Evolutionary conservation across 2,888 invertebrate genomes (phyloP), one percentile per base, ranked within the genome.

Genomic region (Margaritifera margaritifera): DNA sequence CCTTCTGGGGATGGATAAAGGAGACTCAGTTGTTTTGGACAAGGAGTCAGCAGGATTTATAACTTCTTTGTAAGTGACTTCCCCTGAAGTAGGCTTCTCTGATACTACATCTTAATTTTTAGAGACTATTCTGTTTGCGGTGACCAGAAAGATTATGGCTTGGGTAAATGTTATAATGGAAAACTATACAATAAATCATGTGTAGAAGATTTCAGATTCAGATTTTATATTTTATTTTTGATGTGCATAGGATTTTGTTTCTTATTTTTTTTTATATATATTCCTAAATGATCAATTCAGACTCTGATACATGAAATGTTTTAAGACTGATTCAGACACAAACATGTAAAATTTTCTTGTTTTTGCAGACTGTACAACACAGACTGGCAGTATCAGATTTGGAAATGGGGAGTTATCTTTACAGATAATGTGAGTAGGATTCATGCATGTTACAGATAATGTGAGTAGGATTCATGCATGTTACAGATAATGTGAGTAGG

Each of bases 401-500:
- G 99, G 99, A 99, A 99, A 90, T 96, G 96, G 27, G 99, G 99
- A 0, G 98, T 99, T 6, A 99, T 98, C 1, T 95, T 98, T 85
- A 98, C 98, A 0, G 98, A 99, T 91, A 97, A 98, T 90, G 93
- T 93, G 90, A 77, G 81, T 79, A 27, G n/a, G 27, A 25, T 42
- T 20, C 22, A 31, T 31, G 5, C 31, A 31, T 31, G 31, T 31
- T 31, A 31, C 31, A 31, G 1, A 31, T 31, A 31, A 6, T 31
- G 8, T 31, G 6, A 31, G 31, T 6, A n/a, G n/a, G n/a, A 1
- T 31, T 31, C 31, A 31, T 31, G 5, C 31, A 31, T 31, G 31
- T 31, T 31, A 31, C 31, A 31, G 1, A 31, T 31, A 31, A 6
- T n/a, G n/a, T n/a, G n/a, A n/a, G n/a, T 31, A 31, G 31, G 1